A percentile compares a stretch with the other conserved stretches of the same genome.
These are phyloP conservation scores for Galendromus occidentalis DNA, from an alignment of 1,140 invertebrate species.

Conservation along the genomic window DNA sequence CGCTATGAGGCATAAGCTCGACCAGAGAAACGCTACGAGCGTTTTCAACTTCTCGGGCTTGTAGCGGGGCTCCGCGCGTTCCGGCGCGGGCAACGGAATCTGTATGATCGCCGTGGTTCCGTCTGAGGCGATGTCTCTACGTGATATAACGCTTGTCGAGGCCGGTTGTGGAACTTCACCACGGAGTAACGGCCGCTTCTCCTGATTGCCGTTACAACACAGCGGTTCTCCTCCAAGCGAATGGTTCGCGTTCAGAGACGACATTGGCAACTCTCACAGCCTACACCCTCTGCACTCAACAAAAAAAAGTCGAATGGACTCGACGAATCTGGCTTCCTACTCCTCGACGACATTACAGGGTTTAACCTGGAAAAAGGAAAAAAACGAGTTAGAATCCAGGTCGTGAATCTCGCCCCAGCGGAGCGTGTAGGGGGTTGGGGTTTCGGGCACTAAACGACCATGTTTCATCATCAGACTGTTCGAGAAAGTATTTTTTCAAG, in stretches of 20 bases:
- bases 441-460: too few species aligned
- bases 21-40: constrained; percentile 32
- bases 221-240: constrained; percentile 8
- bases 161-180: background rate
- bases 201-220: constrained; percentile 5
- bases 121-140: background rate
- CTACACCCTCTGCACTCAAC: too few species aligned
- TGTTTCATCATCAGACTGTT: too few species aligned
- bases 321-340: background rate
- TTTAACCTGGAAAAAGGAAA: background rate
- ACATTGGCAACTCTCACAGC: background rate
- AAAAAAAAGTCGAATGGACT: too few species aligned
- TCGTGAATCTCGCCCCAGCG: too few species aligned
- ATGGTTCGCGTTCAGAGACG: background rate
- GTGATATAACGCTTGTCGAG: background rate
- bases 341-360: constrained; percentile 7
- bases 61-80: constrained; percentile 40
- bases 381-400: too few species aligned
- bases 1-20: constrained; percentile 28
- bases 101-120: constrained; percentile 25
- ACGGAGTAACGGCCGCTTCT: constrained; percentile 5
- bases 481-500: too few species aligned
- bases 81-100: constrained; percentile 35
- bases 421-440: too few species aligned
- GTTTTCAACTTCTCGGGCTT: constrained; percentile 51